These are phyloP conservation scores for Andrena marginata DNA, from an alignment of 2,888 invertebrate species.

Conservation along the genomic window DNA sequence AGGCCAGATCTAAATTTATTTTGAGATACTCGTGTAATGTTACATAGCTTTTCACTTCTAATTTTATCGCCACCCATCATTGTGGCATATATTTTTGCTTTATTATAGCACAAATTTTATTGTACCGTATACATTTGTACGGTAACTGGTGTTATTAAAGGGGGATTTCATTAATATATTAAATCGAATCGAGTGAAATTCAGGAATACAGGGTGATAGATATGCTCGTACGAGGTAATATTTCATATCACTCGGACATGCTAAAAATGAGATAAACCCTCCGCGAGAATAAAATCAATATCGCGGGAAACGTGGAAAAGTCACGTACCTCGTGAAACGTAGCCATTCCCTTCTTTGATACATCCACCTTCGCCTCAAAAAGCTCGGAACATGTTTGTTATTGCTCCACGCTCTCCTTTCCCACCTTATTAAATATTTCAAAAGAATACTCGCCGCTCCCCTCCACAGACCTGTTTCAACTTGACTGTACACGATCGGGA, in stretches of 20 bases:
- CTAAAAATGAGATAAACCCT: slow-evolving; percentile 4
- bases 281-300: slow-evolving; percentile 8
- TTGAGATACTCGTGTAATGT: no score
- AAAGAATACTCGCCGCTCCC: slow-evolving; percentile 5
- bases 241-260: not conserved
- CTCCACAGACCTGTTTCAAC: not conserved
- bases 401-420: slow-evolving; percentile 23
- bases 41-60: no score
- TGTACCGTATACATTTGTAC: no score
- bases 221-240: not conserved
- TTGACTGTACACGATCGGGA: slow-evolving; percentile 6
- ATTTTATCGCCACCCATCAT: no score
- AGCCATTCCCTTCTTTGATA: slow-evolving; percentile 15
- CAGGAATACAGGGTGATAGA: not conserved
- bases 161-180: no score
- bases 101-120: not conserved
- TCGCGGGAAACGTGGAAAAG: slow-evolving; percentile 4
- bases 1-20: no score
- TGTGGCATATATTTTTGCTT: not conserved
- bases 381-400: slow-evolving; percentile 12
- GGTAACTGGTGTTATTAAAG: no score
- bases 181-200: no score
- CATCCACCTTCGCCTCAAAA: not conserved
- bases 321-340: slow-evolving; percentile 16
- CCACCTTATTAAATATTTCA: slow-evolving; percentile 49